A percentile compares a stretch with the other conserved stretches of the same genome.
phyloP scores from a whole-genome alignment of 2,888 invertebrate species.

The Chrysomela aeneicollis region DNA sequence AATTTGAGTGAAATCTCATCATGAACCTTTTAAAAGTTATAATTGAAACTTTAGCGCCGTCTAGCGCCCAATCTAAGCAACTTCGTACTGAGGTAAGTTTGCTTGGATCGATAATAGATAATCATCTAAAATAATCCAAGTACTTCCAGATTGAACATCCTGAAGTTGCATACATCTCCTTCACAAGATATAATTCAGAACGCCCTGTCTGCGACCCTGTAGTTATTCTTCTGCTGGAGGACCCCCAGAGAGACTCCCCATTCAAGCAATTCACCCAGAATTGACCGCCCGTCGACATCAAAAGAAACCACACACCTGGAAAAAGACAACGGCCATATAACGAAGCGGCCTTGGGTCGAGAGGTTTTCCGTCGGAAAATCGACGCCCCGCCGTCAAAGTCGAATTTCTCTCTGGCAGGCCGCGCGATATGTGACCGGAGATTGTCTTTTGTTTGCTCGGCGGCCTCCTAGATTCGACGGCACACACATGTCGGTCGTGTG shows the following conservation, averaged over 20 bases:
- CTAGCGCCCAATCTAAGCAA: too few species aligned
- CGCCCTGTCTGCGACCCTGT: too few species aligned
- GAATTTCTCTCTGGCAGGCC: constrained; percentile 32
- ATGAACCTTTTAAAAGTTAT: too few species aligned
- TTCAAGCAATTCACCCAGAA: constrained; percentile 25
- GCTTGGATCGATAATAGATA: too few species aligned
- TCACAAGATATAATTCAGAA: too few species aligned
- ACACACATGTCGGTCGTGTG: constrained; percentile 51
- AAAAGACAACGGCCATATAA: constrained; percentile 39
- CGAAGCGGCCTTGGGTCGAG: constrained; percentile 38
- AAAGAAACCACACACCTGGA: constrained; percentile 33
- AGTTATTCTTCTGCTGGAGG: too few species aligned
- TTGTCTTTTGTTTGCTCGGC: constrained; percentile 58
- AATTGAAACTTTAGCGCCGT: too few species aligned
- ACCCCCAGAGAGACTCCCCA: constrained; percentile 1
- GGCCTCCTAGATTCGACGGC: constrained; percentile 52
- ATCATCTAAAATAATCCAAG: too few species aligned
- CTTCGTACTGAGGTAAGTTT: too few species aligned
- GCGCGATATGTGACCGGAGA: constrained; percentile 53
- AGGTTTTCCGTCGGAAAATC: constrained; percentile 8
- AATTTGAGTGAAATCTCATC: too few species aligned
- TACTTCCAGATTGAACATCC: too few species aligned
- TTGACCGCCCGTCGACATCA: constrained; percentile 37
- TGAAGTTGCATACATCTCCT: too few species aligned
- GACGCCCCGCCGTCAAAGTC: constrained; percentile 14